phyloP scores from a whole-genome alignment of 2,888 invertebrate genomes.

The Archips crataeganus region DNA sequence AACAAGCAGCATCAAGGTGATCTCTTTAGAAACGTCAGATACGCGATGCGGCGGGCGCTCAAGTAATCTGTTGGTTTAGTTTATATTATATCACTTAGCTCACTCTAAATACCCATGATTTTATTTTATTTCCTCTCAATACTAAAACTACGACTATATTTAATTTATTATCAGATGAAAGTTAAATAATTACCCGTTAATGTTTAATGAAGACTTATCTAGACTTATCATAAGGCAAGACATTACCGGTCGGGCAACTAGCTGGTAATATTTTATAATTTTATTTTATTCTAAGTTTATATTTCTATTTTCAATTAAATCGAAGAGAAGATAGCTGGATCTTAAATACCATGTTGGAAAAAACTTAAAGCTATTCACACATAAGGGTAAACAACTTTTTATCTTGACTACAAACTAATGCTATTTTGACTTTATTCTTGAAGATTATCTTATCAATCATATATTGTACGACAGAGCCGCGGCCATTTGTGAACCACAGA shows the following conservation, averaged over 20 bases:
- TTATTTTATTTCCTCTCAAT: constrained; percentile 41
- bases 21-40: neutral
- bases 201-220: constrained; percentile 29
- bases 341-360: neutral
- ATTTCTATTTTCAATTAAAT: neutral
- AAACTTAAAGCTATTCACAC: neutral
- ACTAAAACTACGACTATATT: constrained; percentile 28
- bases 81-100: constrained; percentile 45
- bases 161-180: constrained; percentile 39
- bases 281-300: constrained; percentile 1
- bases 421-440: neutral
- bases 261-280: constrained; percentile 61
- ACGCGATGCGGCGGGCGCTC: neutral
- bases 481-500: neutral
- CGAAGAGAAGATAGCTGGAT: neutral
- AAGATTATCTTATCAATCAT: neutral
- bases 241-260: constrained; percentile 71
- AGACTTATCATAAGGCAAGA: constrained; percentile 66
- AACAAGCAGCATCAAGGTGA: no score
- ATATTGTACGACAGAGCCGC: no score
- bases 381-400: neutral
- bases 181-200: constrained; percentile 48
- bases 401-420: neutral
- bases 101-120: constrained; percentile 44
- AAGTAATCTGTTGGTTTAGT: constrained; percentile 10